Evolutionary conservation across 2,888 invertebrate species (phyloP).

Genomic region (Pardosa pseudoannulata): DNA sequence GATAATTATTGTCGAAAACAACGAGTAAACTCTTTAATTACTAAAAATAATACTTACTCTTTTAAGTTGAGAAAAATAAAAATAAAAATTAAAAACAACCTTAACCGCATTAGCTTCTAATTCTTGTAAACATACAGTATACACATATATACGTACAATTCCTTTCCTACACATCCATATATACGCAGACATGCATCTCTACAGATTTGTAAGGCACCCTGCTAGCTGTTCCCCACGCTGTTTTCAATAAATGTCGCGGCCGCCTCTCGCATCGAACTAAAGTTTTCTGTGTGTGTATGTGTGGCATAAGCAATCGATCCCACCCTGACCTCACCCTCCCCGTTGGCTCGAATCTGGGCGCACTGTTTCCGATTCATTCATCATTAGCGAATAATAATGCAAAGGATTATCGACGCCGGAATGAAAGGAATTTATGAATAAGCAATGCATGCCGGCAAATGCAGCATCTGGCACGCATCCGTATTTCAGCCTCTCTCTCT

Average conservation of each 20-base stretch:
- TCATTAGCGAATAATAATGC: conserved; percentile 67
- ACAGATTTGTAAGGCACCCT: no score
- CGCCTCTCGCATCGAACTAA: background rate
- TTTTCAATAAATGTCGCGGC: background rate
- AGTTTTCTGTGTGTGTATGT: background rate
- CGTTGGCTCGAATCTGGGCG: conserved; percentile 42
- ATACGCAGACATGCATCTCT: no score
- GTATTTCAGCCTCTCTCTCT: conserved; percentile 16
- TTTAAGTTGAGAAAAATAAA: no score
- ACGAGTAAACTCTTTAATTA: no score
- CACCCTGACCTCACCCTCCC: background rate
- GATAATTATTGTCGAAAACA: no score
- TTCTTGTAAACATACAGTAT: no score
- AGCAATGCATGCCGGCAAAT: conserved; percentile 50
- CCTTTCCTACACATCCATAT: no score
- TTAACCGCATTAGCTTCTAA: no score
- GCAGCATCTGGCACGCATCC: conserved; percentile 35
- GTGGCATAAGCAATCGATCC: background rate
- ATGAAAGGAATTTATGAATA: conserved; percentile 68
- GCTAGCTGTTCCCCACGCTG: background rate
- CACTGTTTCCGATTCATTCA: conserved; percentile 64
- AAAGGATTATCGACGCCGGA: conserved; percentile 59
- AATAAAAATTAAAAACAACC: no score
- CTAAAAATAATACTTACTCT: no score
- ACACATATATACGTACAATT: no score